These are phyloP conservation scores for Drosophila saltans DNA, from an alignment of 1,140 invertebrate species.

Conservation along the genomic window DNA sequence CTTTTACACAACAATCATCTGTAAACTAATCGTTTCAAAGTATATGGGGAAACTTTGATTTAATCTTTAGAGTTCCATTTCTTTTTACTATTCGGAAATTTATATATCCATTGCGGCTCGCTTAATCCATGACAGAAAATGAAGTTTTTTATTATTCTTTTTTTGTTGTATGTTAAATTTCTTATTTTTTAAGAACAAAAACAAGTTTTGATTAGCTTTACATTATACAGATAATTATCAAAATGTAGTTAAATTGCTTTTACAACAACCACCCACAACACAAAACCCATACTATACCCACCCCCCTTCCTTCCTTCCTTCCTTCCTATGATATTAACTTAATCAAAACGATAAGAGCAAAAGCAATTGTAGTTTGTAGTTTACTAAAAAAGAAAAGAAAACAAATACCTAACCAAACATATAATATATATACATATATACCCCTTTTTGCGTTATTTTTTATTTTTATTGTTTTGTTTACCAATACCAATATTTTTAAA, in stretches of 20 bases:
- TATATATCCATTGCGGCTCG: not conserved
- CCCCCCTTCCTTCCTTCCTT: not conserved
- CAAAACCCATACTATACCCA: not conserved
- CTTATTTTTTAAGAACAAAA: conserved; percentile 20
- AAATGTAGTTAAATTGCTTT: conserved; percentile 53
- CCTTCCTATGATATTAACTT: not conserved
- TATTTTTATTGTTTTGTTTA: not conserved
- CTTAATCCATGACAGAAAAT: conserved; percentile 6
- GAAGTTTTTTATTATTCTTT: not conserved
- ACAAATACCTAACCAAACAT: conserved; percentile 24
- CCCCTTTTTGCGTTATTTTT: conserved; percentile 1
- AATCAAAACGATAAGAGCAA: conserved; percentile 25
- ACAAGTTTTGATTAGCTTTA: conserved; percentile 33
- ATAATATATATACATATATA: not conserved
- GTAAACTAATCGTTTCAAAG: no score
- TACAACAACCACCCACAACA: conserved; percentile 11
- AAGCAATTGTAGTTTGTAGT: conserved; percentile 45
- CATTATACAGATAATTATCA: conserved; percentile 37
- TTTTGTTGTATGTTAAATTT: conserved; percentile 9
- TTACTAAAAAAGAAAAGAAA: conserved; percentile 38
- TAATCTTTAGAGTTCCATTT: no score
- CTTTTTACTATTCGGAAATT: no score
- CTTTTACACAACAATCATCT: no score
- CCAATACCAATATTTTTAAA: not conserved
- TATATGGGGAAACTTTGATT: no score